phyloP scores from a whole-genome alignment of 92 coral and sea anemone genomes.

The Muricea muricata region DNA sequence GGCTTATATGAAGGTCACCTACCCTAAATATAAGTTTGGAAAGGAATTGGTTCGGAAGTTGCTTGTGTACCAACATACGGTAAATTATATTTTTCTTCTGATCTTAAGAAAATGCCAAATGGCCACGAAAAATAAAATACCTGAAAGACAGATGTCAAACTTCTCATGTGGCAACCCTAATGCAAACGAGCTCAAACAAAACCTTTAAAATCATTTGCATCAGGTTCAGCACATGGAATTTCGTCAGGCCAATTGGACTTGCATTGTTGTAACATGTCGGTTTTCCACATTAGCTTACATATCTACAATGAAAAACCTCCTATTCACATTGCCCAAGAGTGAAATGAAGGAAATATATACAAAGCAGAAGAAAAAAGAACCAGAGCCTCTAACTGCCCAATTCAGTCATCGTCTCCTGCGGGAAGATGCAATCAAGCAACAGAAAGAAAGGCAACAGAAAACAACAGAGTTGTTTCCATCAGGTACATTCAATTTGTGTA shows the following conservation, averaged over 20 bases:
- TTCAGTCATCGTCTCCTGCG: background rate
- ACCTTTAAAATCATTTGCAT: too few species aligned
- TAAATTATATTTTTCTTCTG: slow-evolving; percentile 10
- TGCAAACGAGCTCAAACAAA: too few species aligned
- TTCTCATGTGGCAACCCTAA: too few species aligned
- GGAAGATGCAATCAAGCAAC: slow-evolving; percentile 18
- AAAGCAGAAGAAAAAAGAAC: background rate
- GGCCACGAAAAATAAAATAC: background rate
- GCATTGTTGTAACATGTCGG: too few species aligned
- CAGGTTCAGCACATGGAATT: too few species aligned
- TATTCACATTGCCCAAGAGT: background rate
- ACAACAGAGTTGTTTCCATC: too few species aligned
- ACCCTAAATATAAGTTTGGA: slow-evolving; percentile 40
- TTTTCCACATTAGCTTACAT: background rate
- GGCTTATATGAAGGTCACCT: slow-evolving; percentile 33
- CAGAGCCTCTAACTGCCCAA: slow-evolving; percentile 4
- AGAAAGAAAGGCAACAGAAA: too few species aligned
- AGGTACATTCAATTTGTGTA: too few species aligned
- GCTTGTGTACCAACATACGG: slow-evolving; percentile 40
- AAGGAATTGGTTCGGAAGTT: slow-evolving; percentile 51
- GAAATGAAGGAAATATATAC: background rate
- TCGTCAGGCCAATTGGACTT: too few species aligned
- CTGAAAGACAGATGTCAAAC: too few species aligned
- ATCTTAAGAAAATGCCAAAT: background rate
- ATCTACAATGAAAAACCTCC: background rate